phyloP scores from a whole-genome alignment of 2,888 invertebrate species.

The Halictus ligatus region DNA sequence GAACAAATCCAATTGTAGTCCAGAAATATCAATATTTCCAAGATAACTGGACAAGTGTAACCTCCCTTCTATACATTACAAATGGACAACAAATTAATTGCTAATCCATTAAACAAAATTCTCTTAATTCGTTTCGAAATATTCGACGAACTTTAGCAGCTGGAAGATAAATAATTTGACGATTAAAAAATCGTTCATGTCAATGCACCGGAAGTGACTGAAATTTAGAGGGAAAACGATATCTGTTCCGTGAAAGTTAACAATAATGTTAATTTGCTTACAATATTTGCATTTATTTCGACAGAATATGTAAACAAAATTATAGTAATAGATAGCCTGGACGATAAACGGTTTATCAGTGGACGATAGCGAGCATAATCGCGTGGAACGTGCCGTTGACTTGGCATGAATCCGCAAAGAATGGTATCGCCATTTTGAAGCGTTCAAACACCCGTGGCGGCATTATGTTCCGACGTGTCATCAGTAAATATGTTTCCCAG shows the following conservation, averaged over 20 bases:
- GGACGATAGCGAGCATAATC: neutral
- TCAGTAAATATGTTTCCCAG: constrained; percentile 59
- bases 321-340: neutral
- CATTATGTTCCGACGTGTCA: constrained; percentile 63
- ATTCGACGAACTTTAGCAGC: neutral
- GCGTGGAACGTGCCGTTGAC: constrained; percentile 2
- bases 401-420: constrained; percentile 58
- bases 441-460: constrained; percentile 78
- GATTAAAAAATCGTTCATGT: neutral
- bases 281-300: neutral
- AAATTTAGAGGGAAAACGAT: constrained; percentile 70
- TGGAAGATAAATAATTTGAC: neutral
- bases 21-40: constrained; percentile 74
- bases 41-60: constrained; percentile 68
- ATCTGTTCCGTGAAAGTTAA: constrained; percentile 53
- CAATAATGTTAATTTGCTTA: constrained; percentile 34
- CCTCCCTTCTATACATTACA: constrained; percentile 39
- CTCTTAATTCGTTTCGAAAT: constrained; percentile 16
- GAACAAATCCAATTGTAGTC: constrained; percentile 21
- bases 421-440: constrained; percentile 70
- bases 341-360: neutral
- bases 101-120: neutral
- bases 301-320: neutral
- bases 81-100: constrained; percentile 37
- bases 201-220: constrained; percentile 64